Evolutionary conservation across 2,888 invertebrate species (phyloP).

Genomic region (Boloria euphrosyne): DNA sequence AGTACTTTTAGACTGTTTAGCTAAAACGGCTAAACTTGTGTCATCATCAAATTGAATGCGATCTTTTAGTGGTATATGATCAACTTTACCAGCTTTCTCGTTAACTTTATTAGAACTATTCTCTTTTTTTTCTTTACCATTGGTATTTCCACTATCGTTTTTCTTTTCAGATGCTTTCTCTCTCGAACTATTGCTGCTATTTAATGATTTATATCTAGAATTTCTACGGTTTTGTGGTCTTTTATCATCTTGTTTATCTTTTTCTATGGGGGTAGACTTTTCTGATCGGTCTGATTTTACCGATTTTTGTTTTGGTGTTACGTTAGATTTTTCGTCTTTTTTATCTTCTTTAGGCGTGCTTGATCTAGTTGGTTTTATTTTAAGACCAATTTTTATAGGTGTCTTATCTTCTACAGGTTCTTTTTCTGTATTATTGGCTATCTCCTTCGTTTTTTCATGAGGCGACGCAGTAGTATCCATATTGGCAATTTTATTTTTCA

Average conservation of each 20-base stretch:
- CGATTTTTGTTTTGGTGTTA: constrained; percentile 32
- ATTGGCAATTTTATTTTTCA: constrained; percentile 18
- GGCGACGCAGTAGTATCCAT: constrained; percentile 9
- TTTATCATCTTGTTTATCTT: constrained; percentile 44
- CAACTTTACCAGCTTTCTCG: constrained; percentile 34
- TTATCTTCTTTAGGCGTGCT: constrained; percentile 41
- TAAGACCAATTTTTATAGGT: constrained; percentile 42
- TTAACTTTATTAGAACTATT: constrained; percentile 38
- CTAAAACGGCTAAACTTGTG: constrained; percentile 57
- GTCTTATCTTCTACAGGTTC: constrained; percentile 37
- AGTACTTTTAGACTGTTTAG: constrained; percentile 47
- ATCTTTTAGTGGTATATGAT: constrained; percentile 50
- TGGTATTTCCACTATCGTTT: constrained; percentile 44
- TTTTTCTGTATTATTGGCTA: not conserved
- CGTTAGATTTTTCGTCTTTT: constrained; percentile 32
- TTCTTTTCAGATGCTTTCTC: constrained; percentile 38
- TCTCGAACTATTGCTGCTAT: constrained; percentile 41
- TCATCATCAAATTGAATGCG: constrained; percentile 60
- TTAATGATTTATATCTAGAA: constrained; percentile 57
- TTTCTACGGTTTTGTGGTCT: constrained; percentile 52
- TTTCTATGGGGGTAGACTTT: constrained; percentile 40
- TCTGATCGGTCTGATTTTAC: constrained; percentile 12
- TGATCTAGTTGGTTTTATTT: constrained; percentile 40
- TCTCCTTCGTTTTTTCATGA: constrained; percentile 25
- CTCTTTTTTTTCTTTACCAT: constrained; percentile 33